Evolutionary conservation across 2,888 invertebrate genomes (phyloP), one percentile per base, ranked within the genome.

Genomic region (Hirtodrosophila cameraria): DNA sequence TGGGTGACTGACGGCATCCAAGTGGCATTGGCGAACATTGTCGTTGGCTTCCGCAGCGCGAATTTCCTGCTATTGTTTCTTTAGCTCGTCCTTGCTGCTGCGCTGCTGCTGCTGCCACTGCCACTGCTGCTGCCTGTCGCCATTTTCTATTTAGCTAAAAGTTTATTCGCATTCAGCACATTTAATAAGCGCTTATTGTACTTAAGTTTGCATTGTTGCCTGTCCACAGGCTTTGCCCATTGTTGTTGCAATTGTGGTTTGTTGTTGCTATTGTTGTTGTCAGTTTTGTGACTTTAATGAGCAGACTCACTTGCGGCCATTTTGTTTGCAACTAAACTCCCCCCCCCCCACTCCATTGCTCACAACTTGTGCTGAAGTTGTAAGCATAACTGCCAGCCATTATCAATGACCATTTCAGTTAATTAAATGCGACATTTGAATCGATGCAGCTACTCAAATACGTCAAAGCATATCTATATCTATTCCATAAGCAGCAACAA

Each of bases 171-270:
- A 83, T 77, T 75, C 81, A 65, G 78, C 75, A 64, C 69, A 81
- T 80, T 82, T 86, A 86, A 84, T 86, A 86, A 86, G 75, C 75
- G 78, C 84, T 86, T 80, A 84, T 83, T 86, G 86, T 86, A 74
- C 77, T 77, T 77, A 80, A 79, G 68, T 57, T 71, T 50, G 50
- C 69, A 79, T 75, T 85, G 83, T 85, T 71, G 72, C 48, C 61
- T 48, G 55, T 60, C 52, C 52, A 15, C 62, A 55, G 60, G 62
- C 60, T 66, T 78, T 58, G 38, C 33, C 33, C 57, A 15, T 39
- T 55, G 71, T 45, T 41, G 48, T 43, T 63, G 49, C 36, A 49
- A 52, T 57, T 57, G 55, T 33, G 25, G 33, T 33, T 41, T 28
- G 33, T 33, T 41, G 38, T 33, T 13, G 28, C 18, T 49, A 18